Percentiles rank a stretch among this genome's conserved stretches.
phyloP scores from a whole-genome alignment of 2,888 invertebrate species.

The Caenorhabditis sinica region DNA sequence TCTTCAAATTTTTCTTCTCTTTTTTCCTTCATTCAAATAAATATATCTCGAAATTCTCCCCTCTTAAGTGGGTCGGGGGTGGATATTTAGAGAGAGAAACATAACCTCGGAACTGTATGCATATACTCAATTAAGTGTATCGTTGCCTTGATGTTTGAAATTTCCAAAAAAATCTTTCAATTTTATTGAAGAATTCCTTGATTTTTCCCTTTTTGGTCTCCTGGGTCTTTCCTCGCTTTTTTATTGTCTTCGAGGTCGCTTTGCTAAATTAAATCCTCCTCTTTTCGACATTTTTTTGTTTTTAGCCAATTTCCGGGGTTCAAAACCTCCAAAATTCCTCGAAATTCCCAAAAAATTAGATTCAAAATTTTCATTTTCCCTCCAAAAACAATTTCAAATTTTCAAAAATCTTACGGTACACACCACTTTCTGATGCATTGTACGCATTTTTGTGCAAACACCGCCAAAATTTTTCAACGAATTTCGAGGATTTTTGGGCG shows the following conservation, averaged over 20 bases:
- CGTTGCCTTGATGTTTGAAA: neutral
- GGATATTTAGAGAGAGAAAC: constrained; percentile 18
- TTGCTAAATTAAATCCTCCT: constrained; percentile 41
- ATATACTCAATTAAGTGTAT: constrained; percentile 19
- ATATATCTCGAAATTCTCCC: constrained; percentile 44
- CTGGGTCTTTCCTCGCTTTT: constrained; percentile 17
- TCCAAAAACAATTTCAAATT: neutral
- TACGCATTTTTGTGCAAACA: constrained; percentile 26
- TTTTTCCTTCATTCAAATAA: constrained; percentile 6
- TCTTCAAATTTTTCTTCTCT: neutral
- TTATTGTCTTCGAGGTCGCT: constrained; percentile 23
- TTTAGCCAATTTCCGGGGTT: neutral
- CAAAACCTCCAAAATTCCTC: neutral
- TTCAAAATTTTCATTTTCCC: too few species aligned
- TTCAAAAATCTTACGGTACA: neutral
- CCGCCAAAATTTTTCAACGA: constrained; percentile 4
- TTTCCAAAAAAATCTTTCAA: constrained; percentile 1
- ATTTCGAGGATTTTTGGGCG: neutral
- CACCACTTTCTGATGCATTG: neutral
- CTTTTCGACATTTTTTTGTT: neutral
- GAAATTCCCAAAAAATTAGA: too few species aligned
- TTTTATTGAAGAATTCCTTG: too few species aligned
- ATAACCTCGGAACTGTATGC: constrained; percentile 39
- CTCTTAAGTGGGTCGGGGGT: constrained; percentile 48
- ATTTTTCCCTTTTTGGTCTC: neutral